phyloP scores from a whole-genome alignment of 2,113 vertebrate genomes.

The Microcebus murinus region DNA sequence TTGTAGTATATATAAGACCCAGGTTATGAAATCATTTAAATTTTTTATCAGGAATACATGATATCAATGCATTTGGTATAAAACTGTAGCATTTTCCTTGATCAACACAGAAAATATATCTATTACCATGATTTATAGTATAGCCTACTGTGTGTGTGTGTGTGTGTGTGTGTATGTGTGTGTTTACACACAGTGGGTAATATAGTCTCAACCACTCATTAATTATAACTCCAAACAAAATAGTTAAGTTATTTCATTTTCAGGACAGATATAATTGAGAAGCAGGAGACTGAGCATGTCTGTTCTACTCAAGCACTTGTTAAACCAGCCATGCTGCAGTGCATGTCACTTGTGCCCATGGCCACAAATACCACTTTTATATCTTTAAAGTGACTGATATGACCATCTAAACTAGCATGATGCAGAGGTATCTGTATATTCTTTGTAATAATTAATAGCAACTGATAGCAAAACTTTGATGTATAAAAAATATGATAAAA shows the following conservation, averaged over 20 bases:
- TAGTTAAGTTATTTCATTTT: not conserved
- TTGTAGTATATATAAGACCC: not conserved
- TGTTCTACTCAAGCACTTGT: not conserved
- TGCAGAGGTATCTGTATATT: not conserved
- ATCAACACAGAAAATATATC: not conserved
- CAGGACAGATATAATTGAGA: not conserved
- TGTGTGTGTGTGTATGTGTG: too few relatives aligned
- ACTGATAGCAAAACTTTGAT: not conserved
- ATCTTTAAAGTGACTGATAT: not conserved
- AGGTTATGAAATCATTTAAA: not conserved
- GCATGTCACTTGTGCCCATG: too few relatives aligned
- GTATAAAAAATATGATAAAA: not conserved
- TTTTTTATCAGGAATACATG: not conserved
- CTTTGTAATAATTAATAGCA: not conserved
- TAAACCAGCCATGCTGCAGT: not conserved
- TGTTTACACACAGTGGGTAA: not conserved
- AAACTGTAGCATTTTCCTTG: not conserved
- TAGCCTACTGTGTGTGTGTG: too few relatives aligned
- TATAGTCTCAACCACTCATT: not conserved
- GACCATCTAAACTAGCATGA: not conserved
- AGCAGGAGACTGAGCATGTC: not conserved
- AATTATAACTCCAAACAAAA: not conserved
- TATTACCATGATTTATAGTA: not conserved
- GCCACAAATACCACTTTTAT: not conserved
- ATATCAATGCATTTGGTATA: slow-evolving; percentile 52